Conservation (phyloP, 2,797 vertebrate species). For the Lerista edwardsae region DNA sequence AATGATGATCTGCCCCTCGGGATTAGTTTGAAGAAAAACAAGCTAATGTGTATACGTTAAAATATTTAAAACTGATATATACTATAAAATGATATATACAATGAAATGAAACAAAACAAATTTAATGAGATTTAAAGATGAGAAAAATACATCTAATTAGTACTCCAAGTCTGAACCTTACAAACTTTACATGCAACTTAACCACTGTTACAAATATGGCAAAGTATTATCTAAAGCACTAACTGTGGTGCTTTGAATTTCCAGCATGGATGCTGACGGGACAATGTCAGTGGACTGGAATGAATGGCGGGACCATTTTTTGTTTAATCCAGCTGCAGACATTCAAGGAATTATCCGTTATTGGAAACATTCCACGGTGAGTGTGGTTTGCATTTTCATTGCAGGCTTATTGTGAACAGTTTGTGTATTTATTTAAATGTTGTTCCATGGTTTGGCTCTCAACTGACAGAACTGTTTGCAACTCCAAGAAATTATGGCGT, state of each 20-base stretch:
- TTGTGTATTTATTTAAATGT: background rate
- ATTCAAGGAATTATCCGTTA: slow-evolving; percentile 91
- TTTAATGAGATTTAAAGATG: background rate
- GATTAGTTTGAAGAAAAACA: background rate
- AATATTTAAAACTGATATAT: background rate
- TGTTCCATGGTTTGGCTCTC: background rate
- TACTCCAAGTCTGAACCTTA: no score
- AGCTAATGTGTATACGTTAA: background rate
- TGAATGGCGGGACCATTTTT: slow-evolving; percentile 93
- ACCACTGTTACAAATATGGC: no score
- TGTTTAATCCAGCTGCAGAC: slow-evolving; percentile 89
- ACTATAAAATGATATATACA: background rate
- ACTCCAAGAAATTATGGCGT: background rate
- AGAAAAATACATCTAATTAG: background rate
- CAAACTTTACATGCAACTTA: no score
- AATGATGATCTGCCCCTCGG: background rate
- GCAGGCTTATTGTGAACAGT: background rate
- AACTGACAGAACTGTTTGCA: background rate
- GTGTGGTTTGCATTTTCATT: slow-evolving; percentile 46
- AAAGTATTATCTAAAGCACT: background rate
- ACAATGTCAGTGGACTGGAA: slow-evolving; percentile 96
- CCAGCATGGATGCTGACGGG: slow-evolving; percentile 90
- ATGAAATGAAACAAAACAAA: background rate
- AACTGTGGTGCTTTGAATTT: slow-evolving; percentile 1
- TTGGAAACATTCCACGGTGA: slow-evolving; percentile 93